Evolutionary conservation across 1,140 invertebrate species (phyloP).

Genomic region (Ips typographus): DNA sequence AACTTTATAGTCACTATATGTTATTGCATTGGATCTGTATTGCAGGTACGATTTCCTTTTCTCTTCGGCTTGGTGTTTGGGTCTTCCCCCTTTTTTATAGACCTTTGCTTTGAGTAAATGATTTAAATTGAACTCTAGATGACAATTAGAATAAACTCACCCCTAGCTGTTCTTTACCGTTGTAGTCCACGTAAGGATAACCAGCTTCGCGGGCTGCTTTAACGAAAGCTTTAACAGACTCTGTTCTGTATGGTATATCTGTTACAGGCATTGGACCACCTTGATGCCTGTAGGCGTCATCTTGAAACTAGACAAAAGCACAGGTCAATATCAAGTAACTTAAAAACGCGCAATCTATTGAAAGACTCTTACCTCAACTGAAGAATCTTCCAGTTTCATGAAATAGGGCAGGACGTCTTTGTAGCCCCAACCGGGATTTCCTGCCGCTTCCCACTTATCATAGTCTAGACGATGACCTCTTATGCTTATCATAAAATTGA

Average conservation of each 20-base stretch:
- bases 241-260: constrained; percentile 60
- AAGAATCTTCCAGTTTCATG: constrained; percentile 72
- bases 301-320: constrained; percentile 34
- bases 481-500: constrained; percentile 91
- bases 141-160: constrained; percentile 47
- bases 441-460: constrained; percentile 67
- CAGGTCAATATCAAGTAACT: neutral
- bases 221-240: constrained; percentile 64
- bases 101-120: constrained; percentile 1
- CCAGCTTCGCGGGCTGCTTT: constrained; percentile 76
- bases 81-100: too few relatives aligned
- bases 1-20: too few relatives aligned
- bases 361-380: constrained; percentile 22
- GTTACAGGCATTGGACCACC: constrained; percentile 44
- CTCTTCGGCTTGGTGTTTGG: too few relatives aligned
- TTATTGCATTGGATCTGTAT: too few relatives aligned
- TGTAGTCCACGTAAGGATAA: constrained; percentile 72
- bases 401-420: constrained; percentile 79
- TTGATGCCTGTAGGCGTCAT: constrained; percentile 55
- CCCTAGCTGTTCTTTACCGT: constrained; percentile 84
- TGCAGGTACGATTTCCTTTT: too few relatives aligned
- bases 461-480: constrained; percentile 70
- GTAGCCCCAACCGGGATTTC: constrained; percentile 82
- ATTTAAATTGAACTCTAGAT: neutral
- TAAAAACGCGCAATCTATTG: neutral